Percentiles rank a stretch among this genome's conserved stretches.
These are phyloP conservation scores for Semicossyphus pulcher DNA, from an alignment of 2,113 vertebrate species.

Conservation along the genomic window DNA sequence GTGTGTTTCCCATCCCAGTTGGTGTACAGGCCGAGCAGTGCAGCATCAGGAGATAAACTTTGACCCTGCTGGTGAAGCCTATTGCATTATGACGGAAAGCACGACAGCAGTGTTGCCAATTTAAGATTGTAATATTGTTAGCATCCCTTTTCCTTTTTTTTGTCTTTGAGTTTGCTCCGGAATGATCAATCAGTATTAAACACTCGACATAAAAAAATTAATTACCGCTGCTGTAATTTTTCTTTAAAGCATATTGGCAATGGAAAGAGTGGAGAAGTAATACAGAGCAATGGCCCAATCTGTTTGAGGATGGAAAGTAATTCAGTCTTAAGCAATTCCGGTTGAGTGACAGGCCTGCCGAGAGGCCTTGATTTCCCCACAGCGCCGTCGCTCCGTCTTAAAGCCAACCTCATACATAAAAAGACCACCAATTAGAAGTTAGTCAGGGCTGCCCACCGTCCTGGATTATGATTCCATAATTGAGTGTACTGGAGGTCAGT, in stretches of 20 bases:
- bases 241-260: neutral
- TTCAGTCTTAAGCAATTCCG: slow-evolving; percentile 64
- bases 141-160: neutral
- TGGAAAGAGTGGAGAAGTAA: slow-evolving; percentile 6
- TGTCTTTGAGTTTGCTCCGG: neutral
- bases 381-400: slow-evolving; percentile 47
- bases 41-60: neutral
- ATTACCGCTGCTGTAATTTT: neutral
- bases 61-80: slow-evolving; percentile 9
- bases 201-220: neutral
- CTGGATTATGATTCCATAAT: slow-evolving; percentile 75
- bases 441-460: slow-evolving; percentile 55
- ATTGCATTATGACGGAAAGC: slow-evolving; percentile 12
- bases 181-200: neutral
- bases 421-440: slow-evolving; percentile 70
- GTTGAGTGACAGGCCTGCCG: slow-evolving; percentile 67
- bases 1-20: no score
- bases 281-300: slow-evolving; percentile 28
- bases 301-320: slow-evolving; percentile 68
- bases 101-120: neutral
- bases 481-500: slow-evolving; percentile 72
- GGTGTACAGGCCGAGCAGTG: no score
- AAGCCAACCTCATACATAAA: slow-evolving; percentile 71
- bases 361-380: slow-evolving; percentile 64
- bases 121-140: neutral